Base-by-base conservation (phyloP, 2,888 invertebrate species). In the Volucella inanis region DNA sequence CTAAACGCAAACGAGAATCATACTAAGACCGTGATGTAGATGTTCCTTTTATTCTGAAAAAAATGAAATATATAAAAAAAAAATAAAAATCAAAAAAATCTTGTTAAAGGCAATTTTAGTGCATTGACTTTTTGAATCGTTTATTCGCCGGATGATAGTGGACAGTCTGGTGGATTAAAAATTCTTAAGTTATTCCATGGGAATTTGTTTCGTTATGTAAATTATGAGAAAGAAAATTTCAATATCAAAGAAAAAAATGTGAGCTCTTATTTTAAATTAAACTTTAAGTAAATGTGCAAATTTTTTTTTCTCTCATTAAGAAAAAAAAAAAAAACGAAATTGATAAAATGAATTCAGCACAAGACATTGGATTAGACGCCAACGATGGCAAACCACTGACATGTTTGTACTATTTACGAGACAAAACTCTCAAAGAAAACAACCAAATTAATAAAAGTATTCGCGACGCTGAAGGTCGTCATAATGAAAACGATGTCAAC, bases 31-130 rank as follows among this genome's bases (percentile, higher is more conserved):
- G 39, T 59, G 49, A 41, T 41, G 22, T 59, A 62, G 14, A 15
- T 57, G 22, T 65, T 78, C 4, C 52, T 78, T 70, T 62, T 22
- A 61, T 57, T 61, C 31, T 31, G 31, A 6, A 31, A 31, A 31
- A 22, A 22, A 22, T 3, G 3, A 22, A 22, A n/a, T n/a, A n/a
- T n/a, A n/a, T n/a, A 22, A 22, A 3, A 2, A 2, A 22, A 22
- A 22, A 22, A 22, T 2, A 22, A 22, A 2, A 22, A 22, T 22
- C 18, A 22, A 3, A 22, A 22, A 41, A 41, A 68, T 68, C 50
- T 72, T 41, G 67, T 88, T 88, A 87, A 88, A 88, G 88, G 89
- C 88, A 88, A 89, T 88, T 88, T 78, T 88, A 89, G 89, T 89
- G 87, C 89, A 88, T 89, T 89, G 89, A 89, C 89, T 89, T 85